A percentile compares a stretch with the other conserved stretches of the same genome.
phyloP scores from a whole-genome alignment of 2,888 invertebrate species.

The Tridacna crocea region DNA sequence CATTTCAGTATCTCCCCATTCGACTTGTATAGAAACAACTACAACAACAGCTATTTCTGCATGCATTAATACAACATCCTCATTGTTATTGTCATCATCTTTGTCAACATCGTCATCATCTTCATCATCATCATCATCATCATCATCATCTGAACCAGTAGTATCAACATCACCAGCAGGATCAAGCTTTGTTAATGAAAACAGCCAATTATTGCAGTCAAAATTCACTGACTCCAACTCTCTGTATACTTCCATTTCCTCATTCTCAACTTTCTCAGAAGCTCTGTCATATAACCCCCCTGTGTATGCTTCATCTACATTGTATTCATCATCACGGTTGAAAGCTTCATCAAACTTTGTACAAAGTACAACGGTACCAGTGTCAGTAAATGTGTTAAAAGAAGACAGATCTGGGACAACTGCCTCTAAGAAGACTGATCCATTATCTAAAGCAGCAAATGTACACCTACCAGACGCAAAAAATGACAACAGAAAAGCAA shows the following conservation, averaged over 20 bases:
- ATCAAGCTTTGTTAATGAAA: background rate
- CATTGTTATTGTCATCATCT: constrained; percentile 9
- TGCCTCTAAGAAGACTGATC: too few species aligned
- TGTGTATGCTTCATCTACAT: background rate
- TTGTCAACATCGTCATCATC: constrained; percentile 37
- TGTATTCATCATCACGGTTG: background rate
- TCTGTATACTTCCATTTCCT: background rate
- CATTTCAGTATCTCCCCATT: constrained; percentile 53
- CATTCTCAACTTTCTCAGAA: background rate
- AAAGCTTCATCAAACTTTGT: background rate
- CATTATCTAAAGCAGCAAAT: background rate
- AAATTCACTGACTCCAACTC: background rate
- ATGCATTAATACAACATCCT: constrained; percentile 26
- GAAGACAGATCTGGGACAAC: background rate
- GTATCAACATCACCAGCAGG: constrained; percentile 7
- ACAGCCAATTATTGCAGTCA: background rate
- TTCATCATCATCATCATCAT: constrained; percentile 35
- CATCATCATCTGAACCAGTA: constrained; percentile 35
- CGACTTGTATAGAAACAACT: constrained; percentile 46
- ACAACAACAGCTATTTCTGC: constrained; percentile 8
- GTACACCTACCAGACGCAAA: background rate
- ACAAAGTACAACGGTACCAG: too few species aligned
- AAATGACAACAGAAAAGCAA: background rate
- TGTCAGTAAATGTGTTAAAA: background rate
- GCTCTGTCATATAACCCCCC: background rate